Conservation (phyloP, 2,797 vertebrate genomes). For the Antrozous pallidus region DNA sequence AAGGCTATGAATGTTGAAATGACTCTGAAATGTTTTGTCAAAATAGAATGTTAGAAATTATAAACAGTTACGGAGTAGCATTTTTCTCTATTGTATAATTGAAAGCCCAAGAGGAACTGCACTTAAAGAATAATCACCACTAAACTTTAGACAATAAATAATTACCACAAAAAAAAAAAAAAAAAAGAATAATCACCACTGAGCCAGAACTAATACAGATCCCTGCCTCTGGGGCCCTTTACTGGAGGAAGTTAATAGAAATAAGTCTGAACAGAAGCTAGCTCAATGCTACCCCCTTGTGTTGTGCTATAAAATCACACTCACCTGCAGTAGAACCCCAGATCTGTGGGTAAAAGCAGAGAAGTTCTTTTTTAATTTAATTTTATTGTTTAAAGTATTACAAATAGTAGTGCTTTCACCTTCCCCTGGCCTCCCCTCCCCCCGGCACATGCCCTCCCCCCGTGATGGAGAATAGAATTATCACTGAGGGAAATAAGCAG, state of each 20-base stretch:
- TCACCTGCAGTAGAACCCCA: too few relatives aligned
- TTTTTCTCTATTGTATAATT: not conserved
- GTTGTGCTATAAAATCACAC: not conserved
- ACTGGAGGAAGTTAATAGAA: not conserved
- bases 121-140: not conserved
- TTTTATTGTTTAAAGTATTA: too few relatives aligned
- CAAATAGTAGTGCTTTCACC: too few relatives aligned
- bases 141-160: too few relatives aligned
- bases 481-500: not conserved
- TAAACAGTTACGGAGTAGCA: not conserved
- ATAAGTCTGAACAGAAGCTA: not conserved
- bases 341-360: not conserved
- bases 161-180: too few relatives aligned
- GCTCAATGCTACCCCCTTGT: not conserved
- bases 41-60: slow-evolving; percentile 3
- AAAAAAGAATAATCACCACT: not conserved
- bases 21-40: not conserved
- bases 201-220: not conserved
- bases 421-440: too few relatives aligned
- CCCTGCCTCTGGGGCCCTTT: not conserved
- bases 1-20: slow-evolving; percentile 4
- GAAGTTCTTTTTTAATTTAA: not conserved
- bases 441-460: too few relatives aligned
- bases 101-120: not conserved
- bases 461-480: not conserved